These are phyloP conservation scores for Conops quadrifasciatus DNA, from an alignment of 2,888 invertebrate species.

Conservation along the genomic window DNA sequence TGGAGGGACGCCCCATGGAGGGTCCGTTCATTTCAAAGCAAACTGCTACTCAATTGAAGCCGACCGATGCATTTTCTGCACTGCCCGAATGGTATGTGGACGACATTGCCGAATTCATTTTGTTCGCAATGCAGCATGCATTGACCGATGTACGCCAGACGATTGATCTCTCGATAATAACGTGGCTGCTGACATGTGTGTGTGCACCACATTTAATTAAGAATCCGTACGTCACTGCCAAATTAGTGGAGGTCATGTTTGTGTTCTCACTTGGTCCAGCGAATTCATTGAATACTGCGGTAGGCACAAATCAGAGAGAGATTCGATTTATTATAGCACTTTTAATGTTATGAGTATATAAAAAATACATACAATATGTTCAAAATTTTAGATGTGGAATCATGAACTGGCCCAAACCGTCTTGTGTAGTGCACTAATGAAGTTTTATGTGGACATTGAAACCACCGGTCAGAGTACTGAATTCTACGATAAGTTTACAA, in stretches of 20 bases:
- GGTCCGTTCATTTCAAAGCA: slow-evolving; percentile 67
- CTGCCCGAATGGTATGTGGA: slow-evolving; percentile 98
- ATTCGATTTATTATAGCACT: neutral
- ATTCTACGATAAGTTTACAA: slow-evolving; percentile 99
- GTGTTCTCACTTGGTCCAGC: slow-evolving; percentile 78
- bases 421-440: slow-evolving; percentile 92
- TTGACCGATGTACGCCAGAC: slow-evolving; percentile 75
- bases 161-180: slow-evolving; percentile 84
- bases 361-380: neutral
- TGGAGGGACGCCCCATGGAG: slow-evolving; percentile 69
- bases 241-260: slow-evolving; percentile 90
- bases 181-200: slow-evolving; percentile 88
- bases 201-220: slow-evolving; percentile 91
- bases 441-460: slow-evolving; percentile 98
- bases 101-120: slow-evolving; percentile 94
- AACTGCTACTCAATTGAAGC: slow-evolving; percentile 70
- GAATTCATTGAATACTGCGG: slow-evolving; percentile 62
- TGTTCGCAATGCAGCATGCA: slow-evolving; percentile 88
- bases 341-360: neutral
- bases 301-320: slow-evolving; percentile 46
- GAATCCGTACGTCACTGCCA: slow-evolving; percentile 97
- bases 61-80: slow-evolving; percentile 83
- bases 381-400: slow-evolving; percentile 74
- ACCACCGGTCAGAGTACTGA: slow-evolving; percentile 97
- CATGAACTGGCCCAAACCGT: slow-evolving; percentile 84